Evolutionary conservation across 2,888 invertebrate genomes (phyloP).

Genomic region (Agriopis aurantiaria): DNA sequence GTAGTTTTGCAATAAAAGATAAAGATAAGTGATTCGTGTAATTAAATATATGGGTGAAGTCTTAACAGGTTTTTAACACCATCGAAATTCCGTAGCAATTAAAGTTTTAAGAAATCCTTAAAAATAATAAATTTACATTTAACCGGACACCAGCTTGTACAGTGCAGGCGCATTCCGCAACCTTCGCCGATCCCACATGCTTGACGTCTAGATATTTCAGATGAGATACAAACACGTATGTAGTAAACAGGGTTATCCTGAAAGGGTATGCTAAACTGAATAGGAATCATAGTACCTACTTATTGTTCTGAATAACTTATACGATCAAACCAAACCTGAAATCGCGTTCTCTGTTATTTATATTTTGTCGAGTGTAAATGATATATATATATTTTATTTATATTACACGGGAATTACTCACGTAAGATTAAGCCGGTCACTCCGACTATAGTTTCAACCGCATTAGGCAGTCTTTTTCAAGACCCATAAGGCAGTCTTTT

Average conservation of each 20-base stretch:
- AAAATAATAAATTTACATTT: conserved; percentile 11
- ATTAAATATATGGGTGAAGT: conserved; percentile 10
- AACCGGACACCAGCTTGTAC: not conserved
- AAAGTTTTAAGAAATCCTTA: conserved; percentile 6
- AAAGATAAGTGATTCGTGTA: not conserved
- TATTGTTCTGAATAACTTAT: too few species aligned
- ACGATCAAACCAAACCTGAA: too few species aligned
- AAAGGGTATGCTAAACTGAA: not conserved
- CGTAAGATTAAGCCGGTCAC: too few species aligned
- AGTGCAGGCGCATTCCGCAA: not conserved
- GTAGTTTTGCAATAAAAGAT: not conserved
- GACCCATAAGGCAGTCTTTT: too few species aligned
- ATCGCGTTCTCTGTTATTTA: too few species aligned
- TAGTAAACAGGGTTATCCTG: not conserved
- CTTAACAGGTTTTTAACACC: conserved; percentile 13
- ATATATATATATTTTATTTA: too few species aligned
- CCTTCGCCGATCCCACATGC: conserved; percentile 11
- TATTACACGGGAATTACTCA: too few species aligned
- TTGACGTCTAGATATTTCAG: not conserved
- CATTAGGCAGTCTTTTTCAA: too few species aligned
- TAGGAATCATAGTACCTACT: too few species aligned
- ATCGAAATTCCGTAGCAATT: conserved; percentile 10
- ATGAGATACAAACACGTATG: not conserved
- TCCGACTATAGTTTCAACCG: too few species aligned
- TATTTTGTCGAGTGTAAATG: too few species aligned